These are phyloP conservation scores for Agrotis puta DNA, from an alignment of 2,888 invertebrate species.

Conservation along the genomic window DNA sequence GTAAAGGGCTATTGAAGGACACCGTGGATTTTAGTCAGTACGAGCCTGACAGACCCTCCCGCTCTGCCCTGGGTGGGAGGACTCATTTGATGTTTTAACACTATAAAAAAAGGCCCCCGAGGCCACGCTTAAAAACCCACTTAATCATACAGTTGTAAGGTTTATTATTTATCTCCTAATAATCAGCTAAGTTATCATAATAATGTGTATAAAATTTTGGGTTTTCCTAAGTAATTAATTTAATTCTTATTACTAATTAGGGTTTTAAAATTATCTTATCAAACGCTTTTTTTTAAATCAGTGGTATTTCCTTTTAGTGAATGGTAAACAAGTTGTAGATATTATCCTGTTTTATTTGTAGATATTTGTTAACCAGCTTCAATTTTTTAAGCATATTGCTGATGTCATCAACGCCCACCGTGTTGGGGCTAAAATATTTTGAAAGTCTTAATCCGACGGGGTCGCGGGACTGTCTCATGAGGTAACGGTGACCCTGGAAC, in stretches of 20 bases:
- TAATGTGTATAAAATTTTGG: background rate
- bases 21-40: no score
- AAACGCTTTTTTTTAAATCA: constrained; percentile 3
- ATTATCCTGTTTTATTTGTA: background rate
- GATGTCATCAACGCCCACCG: no score
- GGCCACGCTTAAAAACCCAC: background rate
- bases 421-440: no score
- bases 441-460: no score
- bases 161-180: background rate
- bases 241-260: constrained; percentile 14
- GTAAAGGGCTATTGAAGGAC: no score
- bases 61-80: no score
- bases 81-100: no score
- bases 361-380: background rate
- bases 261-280: constrained; percentile 38
- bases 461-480: no score
- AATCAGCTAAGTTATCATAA: constrained; percentile 19
- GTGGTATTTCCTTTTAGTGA: constrained; percentile 17
- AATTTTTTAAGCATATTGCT: no score
- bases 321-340: constrained; percentile 25
- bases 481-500: no score
- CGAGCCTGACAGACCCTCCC: no score
- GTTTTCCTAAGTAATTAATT: constrained; percentile 30
- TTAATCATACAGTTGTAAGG: background rate
- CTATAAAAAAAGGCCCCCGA: no score